A percentile compares a stretch with the other conserved stretches of the same genome.
Evolutionary conservation across 1,140 invertebrate species (phyloP).

Genomic region (Hyphantria cunea): DNA sequence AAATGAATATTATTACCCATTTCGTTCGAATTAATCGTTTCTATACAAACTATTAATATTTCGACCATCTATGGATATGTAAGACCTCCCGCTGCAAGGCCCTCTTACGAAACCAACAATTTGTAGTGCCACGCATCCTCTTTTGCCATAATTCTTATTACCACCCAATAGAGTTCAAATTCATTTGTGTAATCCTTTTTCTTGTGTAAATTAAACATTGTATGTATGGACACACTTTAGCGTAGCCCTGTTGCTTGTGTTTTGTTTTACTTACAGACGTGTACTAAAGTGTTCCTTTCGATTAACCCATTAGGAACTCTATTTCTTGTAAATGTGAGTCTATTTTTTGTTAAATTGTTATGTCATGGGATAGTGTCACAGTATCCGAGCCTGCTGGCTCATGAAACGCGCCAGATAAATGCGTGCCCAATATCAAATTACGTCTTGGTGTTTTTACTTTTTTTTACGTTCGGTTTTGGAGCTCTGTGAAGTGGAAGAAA

Average conservation of each 20-base stretch:
- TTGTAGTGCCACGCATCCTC: conserved; percentile 1
- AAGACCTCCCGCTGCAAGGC: conserved; percentile 43
- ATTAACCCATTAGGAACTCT: conserved; percentile 38
- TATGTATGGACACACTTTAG: conserved; percentile 28
- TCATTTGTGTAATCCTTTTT: conserved; percentile 10
- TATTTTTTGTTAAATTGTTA: conserved; percentile 29
- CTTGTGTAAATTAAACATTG: conserved; percentile 22
- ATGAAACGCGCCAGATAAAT: conserved; percentile 73
- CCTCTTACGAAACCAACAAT: conserved; percentile 32
- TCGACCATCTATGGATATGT: conserved; percentile 37
- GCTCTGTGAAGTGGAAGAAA: conserved; percentile 20
- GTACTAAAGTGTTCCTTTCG: conserved; percentile 34
- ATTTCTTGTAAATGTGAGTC: conserved; percentile 30
- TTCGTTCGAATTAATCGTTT: conserved; percentile 36
- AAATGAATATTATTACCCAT: conserved; percentile 32
- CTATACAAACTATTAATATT: conserved; percentile 53
- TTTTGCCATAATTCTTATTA: conserved; percentile 12
- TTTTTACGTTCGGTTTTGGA: conserved; percentile 37
- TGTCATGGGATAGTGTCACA: conserved; percentile 60
- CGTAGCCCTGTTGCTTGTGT: conserved; percentile 25
- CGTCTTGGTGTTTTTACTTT: conserved; percentile 38
- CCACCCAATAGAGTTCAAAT: conserved; percentile 36
- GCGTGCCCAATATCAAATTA: conserved; percentile 68
- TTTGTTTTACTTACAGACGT: conserved; percentile 56
- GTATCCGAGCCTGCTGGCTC: conserved; percentile 58